These are phyloP conservation scores for Tupiocoris notatus DNA, from an alignment of 2,888 invertebrate species.

Conservation along the genomic window DNA sequence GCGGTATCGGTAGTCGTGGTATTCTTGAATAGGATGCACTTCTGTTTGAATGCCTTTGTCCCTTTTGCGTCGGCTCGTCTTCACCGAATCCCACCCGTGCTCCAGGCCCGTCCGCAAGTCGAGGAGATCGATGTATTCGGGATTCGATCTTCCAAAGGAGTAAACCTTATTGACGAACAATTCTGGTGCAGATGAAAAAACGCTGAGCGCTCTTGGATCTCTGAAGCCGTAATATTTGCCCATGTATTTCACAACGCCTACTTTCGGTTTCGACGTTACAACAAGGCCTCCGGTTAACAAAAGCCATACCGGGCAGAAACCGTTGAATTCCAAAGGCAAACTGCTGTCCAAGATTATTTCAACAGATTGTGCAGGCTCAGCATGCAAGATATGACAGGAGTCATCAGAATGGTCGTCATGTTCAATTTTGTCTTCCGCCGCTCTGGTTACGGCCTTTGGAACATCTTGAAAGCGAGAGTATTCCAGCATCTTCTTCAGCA, in stretches of 20 bases:
- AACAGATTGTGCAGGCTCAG: neutral
- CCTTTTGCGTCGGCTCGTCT: conserved; percentile 10
- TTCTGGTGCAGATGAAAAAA: conserved; percentile 52
- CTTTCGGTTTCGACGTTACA: conserved; percentile 68
- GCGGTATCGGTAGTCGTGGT: conserved; percentile 16
- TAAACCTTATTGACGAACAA: conserved; percentile 9
- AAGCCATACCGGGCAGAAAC: conserved; percentile 70
- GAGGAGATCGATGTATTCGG: conserved; percentile 42
- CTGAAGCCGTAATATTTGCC: conserved; percentile 67
- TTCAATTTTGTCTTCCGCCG: neutral
- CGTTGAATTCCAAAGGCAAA: conserved; percentile 51
- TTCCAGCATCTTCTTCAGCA: conserved; percentile 34
- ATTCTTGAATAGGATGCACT: conserved; percentile 16
- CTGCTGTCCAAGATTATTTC: neutral
- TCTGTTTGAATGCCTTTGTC: conserved; percentile 33
- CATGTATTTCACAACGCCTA: conserved; percentile 64
- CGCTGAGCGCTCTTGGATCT: conserved; percentile 54
- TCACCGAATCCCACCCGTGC: neutral
- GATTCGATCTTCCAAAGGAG: conserved; percentile 22
- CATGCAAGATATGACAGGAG: neutral
- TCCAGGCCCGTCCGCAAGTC: conserved; percentile 14
- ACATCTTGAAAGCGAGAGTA: conserved; percentile 16
- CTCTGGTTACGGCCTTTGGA: conserved; percentile 2
- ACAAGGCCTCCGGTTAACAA: conserved; percentile 65
- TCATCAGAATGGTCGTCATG: neutral